phyloP scores from a whole-genome alignment of 2,113 vertebrate species.

The Uria lomvia region DNA sequence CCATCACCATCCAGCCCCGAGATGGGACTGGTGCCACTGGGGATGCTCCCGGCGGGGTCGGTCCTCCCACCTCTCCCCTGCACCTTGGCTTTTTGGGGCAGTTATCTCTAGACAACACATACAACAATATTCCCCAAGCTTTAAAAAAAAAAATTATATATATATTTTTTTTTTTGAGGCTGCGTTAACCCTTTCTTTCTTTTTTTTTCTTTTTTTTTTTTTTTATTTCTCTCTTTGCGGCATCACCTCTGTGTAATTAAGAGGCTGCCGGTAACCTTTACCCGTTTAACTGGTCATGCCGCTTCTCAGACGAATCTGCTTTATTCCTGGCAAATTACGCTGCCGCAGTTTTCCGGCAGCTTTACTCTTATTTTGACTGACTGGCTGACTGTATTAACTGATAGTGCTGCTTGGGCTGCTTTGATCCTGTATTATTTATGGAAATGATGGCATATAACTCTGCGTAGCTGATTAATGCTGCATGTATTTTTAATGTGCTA shows the following conservation, averaged over 20 bases:
- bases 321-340: slow-evolving; percentile 9
- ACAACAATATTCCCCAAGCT: not conserved
- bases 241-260: not conserved
- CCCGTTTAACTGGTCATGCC: slow-evolving; percentile 25
- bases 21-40: not conserved
- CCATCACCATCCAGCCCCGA: not conserved
- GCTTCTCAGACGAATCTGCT: slow-evolving; percentile 35
- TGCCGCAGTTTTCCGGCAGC: slow-evolving; percentile 32
- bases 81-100: not conserved
- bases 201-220: too few relatives aligned
- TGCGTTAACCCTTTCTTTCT: not conserved
- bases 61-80: not conserved
- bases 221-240: not conserved
- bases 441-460: slow-evolving; percentile 57
- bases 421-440: slow-evolving; percentile 70
- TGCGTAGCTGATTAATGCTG: slow-evolving; percentile 54
- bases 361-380: slow-evolving; percentile 57
- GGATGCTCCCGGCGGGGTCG: fast-evolving
- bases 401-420: slow-evolving; percentile 54
- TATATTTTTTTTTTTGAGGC: not conserved
- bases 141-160: too few relatives aligned
- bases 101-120: not conserved
- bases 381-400: slow-evolving; percentile 50
- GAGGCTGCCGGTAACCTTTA: not conserved
- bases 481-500: slow-evolving; percentile 60